Percentiles rank a stretch among this genome's conserved stretches.
Conservation (phyloP, 2,113 vertebrate genomes). For the Delphinus delphis region DNA sequence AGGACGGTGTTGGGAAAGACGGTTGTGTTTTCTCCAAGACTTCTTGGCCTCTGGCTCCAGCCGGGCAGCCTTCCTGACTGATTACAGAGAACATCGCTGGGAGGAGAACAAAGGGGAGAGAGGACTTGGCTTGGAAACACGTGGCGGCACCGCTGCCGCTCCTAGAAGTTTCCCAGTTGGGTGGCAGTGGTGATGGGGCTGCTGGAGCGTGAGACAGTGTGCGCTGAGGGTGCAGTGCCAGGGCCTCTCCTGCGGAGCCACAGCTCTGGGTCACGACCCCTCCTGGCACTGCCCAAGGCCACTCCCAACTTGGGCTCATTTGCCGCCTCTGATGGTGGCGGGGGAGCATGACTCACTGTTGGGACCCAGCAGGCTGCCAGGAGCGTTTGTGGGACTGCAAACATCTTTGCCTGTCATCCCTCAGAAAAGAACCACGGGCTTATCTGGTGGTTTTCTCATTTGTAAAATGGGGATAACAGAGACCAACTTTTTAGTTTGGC, state of each 20-base stretch:
- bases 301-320: neutral
- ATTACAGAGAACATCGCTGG: slow-evolving; percentile 48
- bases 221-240: neutral
- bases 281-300: neutral
- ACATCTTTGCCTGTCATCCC: too few species aligned
- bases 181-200: neutral
- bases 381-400: neutral
- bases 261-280: neutral
- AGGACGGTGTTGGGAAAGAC: neutral
- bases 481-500: neutral
- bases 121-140: slow-evolving; percentile 44
- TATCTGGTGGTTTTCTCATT: neutral
- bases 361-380: neutral
- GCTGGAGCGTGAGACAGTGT: neutral
- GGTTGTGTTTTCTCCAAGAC: slow-evolving; percentile 21
- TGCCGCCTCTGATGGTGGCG: neutral
- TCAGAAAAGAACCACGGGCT: rapidly evolving
- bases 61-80: slow-evolving; percentile 14
- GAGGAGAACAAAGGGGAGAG: slow-evolving; percentile 69
- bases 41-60: slow-evolving; percentile 36
- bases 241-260: too few species aligned
- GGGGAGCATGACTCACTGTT: rapidly evolving
- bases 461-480: neutral
- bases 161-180: slow-evolving; percentile 20
- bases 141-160: neutral